Percentiles rank a stretch among this genome's conserved stretches.
Conservation (phyloP, 2,888 invertebrate species). For the Rapana venosa region DNA sequence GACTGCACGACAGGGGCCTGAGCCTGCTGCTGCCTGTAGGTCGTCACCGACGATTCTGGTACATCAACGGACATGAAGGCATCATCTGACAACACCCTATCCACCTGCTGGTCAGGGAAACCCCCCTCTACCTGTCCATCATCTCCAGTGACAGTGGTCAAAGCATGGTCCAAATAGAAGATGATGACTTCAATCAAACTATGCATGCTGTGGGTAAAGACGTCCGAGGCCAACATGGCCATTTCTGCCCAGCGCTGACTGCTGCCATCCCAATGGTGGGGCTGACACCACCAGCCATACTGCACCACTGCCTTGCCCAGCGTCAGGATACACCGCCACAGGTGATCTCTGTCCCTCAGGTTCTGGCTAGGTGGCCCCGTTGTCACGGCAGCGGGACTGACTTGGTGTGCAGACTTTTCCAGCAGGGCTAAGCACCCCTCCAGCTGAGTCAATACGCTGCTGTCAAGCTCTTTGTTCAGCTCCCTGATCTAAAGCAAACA, state of each 20-base stretch:
- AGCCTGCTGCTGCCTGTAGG: background rate
- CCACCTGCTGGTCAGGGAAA: background rate
- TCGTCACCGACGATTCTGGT: background rate
- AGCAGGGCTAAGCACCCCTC: conserved; percentile 20
- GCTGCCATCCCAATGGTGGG: conserved; percentile 9
- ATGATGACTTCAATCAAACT: background rate
- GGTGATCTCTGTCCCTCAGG: conserved; percentile 2
- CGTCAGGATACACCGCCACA: conserved; percentile 24
- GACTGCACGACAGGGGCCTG: background rate
- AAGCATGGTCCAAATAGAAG: conserved; percentile 25
- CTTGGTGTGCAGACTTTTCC: background rate
- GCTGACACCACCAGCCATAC: conserved; percentile 31
- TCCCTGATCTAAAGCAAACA: background rate
- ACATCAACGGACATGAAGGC: background rate
- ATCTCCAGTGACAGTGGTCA: background rate
- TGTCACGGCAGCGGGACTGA: background rate
- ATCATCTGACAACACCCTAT: background rate
- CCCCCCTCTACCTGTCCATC: background rate
- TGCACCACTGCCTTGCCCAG: conserved; percentile 25
- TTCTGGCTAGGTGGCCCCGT: background rate
- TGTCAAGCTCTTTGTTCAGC: conserved; percentile 18
- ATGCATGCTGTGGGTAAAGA: conserved; percentile 10
- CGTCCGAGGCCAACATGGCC: conserved; percentile 1
- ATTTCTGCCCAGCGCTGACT: conserved; percentile 22
- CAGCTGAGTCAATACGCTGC: background rate